A percentile compares a stretch with the other conserved stretches of the same genome.
These are phyloP conservation scores for Physeter macrocephalus DNA, from an alignment of 2,113 vertebrate genomes.

Conservation along the genomic window DNA sequence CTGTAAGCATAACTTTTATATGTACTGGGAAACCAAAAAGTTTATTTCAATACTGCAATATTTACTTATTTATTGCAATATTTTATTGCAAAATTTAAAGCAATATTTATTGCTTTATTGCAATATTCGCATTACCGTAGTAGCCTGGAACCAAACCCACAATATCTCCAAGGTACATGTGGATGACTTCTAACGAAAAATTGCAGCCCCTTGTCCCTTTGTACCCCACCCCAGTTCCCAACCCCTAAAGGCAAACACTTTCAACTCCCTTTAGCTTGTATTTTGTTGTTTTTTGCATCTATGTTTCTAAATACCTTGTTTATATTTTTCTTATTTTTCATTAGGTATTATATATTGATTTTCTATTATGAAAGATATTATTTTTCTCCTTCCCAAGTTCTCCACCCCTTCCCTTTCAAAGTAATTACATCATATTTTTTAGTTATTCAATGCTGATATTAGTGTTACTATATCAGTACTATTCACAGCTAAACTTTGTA, in stretches of 20 bases:
- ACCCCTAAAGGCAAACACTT: background rate
- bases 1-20: background rate
- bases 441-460: background rate
- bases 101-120: background rate
- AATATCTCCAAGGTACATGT: background rate
- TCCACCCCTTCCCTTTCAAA: background rate
- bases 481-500: background rate
- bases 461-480: background rate
- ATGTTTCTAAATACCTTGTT: background rate
- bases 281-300: background rate
- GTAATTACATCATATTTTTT: background rate
- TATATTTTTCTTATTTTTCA: conserved; percentile 13
- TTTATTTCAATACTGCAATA: background rate
- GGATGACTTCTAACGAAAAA: background rate
- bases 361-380: background rate
- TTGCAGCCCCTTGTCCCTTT: background rate
- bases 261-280: background rate
- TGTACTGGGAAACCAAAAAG: background rate
- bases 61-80: background rate
- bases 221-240: background rate
- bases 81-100: background rate
- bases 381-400: background rate
- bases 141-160: background rate
- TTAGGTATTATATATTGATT: background rate
- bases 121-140: background rate